Evolutionary conservation across 2,113 vertebrate species (phyloP).

Genomic region (Bostrychus sinensis): DNA sequence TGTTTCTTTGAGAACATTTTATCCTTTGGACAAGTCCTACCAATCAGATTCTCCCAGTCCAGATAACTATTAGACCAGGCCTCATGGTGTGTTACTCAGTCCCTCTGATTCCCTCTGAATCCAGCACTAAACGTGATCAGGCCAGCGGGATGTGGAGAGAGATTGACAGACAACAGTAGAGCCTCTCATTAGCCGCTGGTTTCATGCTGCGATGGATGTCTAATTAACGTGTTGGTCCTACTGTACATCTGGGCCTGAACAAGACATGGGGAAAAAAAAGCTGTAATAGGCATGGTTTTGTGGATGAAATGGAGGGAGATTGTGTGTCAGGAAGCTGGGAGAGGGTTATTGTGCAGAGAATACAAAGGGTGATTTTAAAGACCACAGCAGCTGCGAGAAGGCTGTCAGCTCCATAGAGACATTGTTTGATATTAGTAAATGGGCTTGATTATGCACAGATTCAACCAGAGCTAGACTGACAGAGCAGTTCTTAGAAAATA

Average conservation of each 20-base stretch:
- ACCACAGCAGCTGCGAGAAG: neutral
- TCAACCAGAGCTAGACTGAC: neutral
- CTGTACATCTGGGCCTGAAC: too few species aligned
- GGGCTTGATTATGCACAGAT: neutral
- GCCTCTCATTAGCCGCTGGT: slow-evolving; percentile 15
- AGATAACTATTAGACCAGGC: neutral
- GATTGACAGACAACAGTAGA: slow-evolving; percentile 2
- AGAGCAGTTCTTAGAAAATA: neutral
- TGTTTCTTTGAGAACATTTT: too few species aligned
- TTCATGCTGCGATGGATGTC: slow-evolving; percentile 9
- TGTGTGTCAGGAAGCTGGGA: neutral
- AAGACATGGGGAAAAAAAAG: too few species aligned
- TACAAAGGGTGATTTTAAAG: neutral
- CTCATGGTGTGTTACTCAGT: neutral
- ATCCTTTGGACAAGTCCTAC: too few species aligned
- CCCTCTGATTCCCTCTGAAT: neutral
- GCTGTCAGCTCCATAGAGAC: neutral
- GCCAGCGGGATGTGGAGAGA: slow-evolving; percentile 1
- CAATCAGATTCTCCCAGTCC: too few species aligned
- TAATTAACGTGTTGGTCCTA: slow-evolving; percentile 24
- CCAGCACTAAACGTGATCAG: neutral
- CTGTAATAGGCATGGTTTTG: slow-evolving; percentile 6
- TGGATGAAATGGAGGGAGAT: slow-evolving; percentile 6
- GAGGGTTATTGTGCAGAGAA: too few species aligned
- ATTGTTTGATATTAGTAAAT: neutral